Base-by-base conservation (phyloP, 2,113 vertebrate genomes). In the Blennius ocellaris region DNA sequence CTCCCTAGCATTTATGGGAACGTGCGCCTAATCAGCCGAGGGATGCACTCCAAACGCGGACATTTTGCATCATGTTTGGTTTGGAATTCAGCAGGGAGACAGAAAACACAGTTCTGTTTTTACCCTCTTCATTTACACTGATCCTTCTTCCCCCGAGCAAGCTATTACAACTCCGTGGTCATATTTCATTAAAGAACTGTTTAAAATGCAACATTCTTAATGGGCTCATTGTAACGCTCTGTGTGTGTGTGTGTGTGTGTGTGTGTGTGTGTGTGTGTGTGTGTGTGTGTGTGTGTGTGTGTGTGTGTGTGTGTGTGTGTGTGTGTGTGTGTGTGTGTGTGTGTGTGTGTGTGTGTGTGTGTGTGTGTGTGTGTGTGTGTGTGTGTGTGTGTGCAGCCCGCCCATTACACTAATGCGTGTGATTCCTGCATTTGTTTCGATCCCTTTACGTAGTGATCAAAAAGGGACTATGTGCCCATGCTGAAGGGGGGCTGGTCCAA, bases 391-490 rank as follows among this genome's bases (percentile, higher is more conserved):
- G 67, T 50, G 55, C 57, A 51, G 36, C 49, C 38, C 7, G 41
- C 45, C 57, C 59, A 67, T 77, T 76, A 55, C 73, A 37, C 11
- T 7, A 36, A 39, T 53, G 56, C 40, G 39, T 73, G 38, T 55
- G 52, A 70, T 73, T 80, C 62, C 76, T 56, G 63, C 21, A 2
- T 71, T 80, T 50, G 67, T 87, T 82, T 87, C 85, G 56, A 87
- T 87, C 79, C 78, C 89, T 90, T 90, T 73, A 90, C 92, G 57
- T 73, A 44, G 69, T 82, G 85, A 94, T 92, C 82, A 90, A 81
- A 92, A 80, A 48, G 71, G 65, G 82, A 76, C 81, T 68, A 21
- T 53, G 73, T 69, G 80, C 80, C 83, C 77, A 65, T 75, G 86
- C 80, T 68, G 79, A 83, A 76, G 73, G 21, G 82, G 85, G 90